phyloP scores from a whole-genome alignment of 2,113 vertebrate species.

The Zosterops lateralis region DNA sequence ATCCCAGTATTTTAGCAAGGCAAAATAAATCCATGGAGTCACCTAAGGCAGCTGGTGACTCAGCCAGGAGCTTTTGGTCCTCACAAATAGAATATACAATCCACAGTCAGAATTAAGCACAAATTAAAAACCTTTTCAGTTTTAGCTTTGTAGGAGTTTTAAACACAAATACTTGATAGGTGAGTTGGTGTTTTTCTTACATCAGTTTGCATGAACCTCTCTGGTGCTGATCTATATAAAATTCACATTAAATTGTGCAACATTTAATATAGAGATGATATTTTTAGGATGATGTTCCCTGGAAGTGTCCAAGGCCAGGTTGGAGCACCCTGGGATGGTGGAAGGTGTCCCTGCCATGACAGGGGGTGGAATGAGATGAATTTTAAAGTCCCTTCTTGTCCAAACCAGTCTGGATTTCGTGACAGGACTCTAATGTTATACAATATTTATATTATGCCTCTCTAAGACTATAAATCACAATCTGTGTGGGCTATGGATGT shows the following conservation, averaged over 20 bases:
- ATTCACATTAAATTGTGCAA: not conserved
- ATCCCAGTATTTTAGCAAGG: not conserved
- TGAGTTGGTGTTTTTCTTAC: not conserved
- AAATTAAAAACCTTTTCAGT: not conserved
- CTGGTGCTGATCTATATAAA: not conserved
- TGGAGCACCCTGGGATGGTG: not conserved
- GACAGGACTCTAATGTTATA: not conserved
- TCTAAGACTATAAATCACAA: not conserved
- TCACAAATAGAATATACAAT: not conserved
- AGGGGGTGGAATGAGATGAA: not conserved
- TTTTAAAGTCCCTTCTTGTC: not conserved
- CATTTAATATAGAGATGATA: not conserved
- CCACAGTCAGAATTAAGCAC: not conserved
- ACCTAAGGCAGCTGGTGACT: not conserved
- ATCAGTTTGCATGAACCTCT: not conserved
- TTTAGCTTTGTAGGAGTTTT: not conserved
- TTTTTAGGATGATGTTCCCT: not conserved
- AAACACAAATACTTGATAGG: not conserved
- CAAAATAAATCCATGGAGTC: not conserved
- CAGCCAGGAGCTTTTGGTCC: not conserved
- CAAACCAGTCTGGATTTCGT: not conserved
- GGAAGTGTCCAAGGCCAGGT: too few relatives aligned
- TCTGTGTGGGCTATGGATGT: not conserved
- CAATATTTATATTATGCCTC: not conserved
- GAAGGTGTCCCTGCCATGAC: not conserved